Evolutionary conservation across 2,113 vertebrate genomes (phyloP).

Genomic region (Chinchilla lanigera): DNA sequence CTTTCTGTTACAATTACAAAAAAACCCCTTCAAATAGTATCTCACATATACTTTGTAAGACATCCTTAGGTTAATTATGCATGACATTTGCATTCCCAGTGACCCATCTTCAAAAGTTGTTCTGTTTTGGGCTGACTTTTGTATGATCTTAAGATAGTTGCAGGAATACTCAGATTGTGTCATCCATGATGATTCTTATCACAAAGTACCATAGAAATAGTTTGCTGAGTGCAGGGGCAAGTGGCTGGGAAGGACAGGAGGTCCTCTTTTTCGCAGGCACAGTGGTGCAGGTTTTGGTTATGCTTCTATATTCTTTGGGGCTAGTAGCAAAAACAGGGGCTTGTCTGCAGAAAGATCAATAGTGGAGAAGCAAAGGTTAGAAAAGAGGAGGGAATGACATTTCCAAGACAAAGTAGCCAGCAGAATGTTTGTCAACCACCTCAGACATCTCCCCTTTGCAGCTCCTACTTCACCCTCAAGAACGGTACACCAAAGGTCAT

Average conservation of each 20-base stretch:
- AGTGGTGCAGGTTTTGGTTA: too few species aligned
- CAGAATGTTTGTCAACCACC: too few species aligned
- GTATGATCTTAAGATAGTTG: background rate
- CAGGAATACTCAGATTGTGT: background rate
- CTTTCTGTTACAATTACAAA: background rate
- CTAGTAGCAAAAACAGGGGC: background rate
- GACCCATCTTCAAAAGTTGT: slow-evolving; percentile 43
- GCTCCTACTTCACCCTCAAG: background rate
- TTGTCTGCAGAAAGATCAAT: background rate
- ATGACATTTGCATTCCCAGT: slow-evolving; percentile 42
- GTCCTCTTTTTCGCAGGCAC: background rate
- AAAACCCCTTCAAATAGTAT: background rate
- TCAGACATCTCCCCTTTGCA: background rate
- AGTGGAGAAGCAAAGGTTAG: background rate
- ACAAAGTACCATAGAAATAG: background rate
- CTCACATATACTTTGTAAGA: background rate
- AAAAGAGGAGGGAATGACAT: background rate
- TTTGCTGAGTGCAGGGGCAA: background rate
- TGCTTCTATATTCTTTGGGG: background rate
- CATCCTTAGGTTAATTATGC: slow-evolving; percentile 19
- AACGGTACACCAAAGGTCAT: background rate
- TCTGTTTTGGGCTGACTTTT: background rate
- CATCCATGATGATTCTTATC: background rate
- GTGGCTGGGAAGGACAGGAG: background rate
- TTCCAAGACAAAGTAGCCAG: background rate